Percentiles rank a stretch among this genome's conserved stretches.
These are phyloP conservation scores for Eristalis tenax DNA, from an alignment of 2,888 invertebrate genomes.

Conservation along the genomic window DNA sequence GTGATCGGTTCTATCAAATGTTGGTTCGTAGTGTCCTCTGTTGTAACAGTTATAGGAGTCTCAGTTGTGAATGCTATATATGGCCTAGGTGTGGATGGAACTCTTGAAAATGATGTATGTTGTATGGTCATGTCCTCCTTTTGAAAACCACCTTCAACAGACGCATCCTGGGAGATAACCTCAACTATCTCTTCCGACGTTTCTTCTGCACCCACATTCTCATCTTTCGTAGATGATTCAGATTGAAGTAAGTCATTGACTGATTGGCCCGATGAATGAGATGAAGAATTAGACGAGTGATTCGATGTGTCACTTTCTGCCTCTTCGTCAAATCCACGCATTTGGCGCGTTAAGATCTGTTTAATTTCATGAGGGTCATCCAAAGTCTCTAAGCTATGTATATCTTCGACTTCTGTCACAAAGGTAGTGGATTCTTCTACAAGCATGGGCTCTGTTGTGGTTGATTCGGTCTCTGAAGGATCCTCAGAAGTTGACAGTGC, in stretches of 20 bases:
- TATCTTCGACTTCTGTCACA: constrained; percentile 12
- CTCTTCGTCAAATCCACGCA: constrained; percentile 36
- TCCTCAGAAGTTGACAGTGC: not conserved
- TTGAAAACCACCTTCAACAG: constrained; percentile 23
- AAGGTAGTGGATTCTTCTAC: not conserved
- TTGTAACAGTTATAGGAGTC: not conserved
- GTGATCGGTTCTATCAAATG: not conserved
- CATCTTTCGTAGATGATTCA: not conserved
- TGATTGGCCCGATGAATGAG: constrained; percentile 38
- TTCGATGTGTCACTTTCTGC: not conserved
- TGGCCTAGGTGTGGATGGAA: constrained; percentile 18
- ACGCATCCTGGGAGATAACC: constrained; percentile 9
- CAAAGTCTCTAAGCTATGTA: not conserved
- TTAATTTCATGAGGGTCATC: not conserved
- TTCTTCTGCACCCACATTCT: constrained; percentile 72
- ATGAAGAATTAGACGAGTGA: not conserved
- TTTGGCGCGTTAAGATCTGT: constrained; percentile 24
- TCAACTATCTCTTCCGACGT: constrained; percentile 50
- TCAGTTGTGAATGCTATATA: not conserved
- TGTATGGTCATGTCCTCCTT: not conserved
- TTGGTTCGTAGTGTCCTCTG: not conserved
- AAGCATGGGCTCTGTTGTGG: not conserved
- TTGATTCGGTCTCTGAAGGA: not conserved
- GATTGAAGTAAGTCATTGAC: not conserved
- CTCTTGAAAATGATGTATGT: not conserved